Conservation (phyloP, 1,140 invertebrate species). For the Akabosia matsudoensis region DNA sequence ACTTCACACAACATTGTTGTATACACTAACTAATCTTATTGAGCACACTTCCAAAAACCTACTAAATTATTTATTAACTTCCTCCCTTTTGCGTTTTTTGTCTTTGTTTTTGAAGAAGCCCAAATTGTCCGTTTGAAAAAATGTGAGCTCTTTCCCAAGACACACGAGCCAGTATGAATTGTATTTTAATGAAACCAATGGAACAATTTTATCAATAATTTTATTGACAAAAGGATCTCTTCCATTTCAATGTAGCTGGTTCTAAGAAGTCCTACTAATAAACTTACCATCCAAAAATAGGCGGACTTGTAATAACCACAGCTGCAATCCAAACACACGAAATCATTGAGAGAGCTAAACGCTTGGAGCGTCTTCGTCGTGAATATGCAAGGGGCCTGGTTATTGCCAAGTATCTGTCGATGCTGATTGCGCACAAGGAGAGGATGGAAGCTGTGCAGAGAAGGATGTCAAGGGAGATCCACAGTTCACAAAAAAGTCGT, state of each 20-base stretch:
- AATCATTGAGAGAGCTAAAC: conserved; percentile 59
- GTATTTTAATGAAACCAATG: too few species aligned
- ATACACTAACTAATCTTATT: too few species aligned
- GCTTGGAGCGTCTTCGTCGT: conserved; percentile 56
- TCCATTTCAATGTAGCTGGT: not conserved
- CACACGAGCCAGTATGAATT: too few species aligned
- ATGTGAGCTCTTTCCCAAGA: too few species aligned
- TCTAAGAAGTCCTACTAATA: not conserved
- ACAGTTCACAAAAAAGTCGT: conserved; percentile 59
- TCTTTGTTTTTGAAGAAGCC: too few species aligned
- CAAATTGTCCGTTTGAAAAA: too few species aligned
- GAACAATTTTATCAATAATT: too few species aligned
- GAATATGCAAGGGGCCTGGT: conserved; percentile 63
- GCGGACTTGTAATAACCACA: conserved; percentile 50
- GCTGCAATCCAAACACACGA: conserved; percentile 59
- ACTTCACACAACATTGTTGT: too few species aligned
- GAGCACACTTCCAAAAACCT: too few species aligned
- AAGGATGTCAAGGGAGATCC: conserved; percentile 89
- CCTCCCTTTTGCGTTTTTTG: too few species aligned
- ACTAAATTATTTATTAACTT: too few species aligned
- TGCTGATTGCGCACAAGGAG: conserved; percentile 62
- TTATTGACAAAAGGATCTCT: too few species aligned
- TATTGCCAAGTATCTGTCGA: conserved; percentile 60
- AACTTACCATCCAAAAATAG: conserved; percentile 72
- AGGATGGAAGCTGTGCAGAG: conserved; percentile 77